These are phyloP conservation scores for Amphimallon solstitiale DNA, from an alignment of 2,888 invertebrate species.

Conservation along the genomic window DNA sequence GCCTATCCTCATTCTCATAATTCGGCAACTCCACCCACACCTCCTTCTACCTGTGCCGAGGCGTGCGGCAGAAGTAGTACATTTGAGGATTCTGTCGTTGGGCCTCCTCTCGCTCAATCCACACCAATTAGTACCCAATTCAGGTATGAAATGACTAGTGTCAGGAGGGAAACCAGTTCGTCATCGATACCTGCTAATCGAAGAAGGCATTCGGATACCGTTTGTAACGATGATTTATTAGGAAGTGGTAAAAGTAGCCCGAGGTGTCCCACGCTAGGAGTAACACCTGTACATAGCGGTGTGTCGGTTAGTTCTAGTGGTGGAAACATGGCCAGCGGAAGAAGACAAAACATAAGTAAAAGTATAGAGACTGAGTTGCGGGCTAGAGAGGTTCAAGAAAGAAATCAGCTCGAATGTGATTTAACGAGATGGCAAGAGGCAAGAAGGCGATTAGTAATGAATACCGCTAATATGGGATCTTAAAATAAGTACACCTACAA, in stretches of 20 bases:
- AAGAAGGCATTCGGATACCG: neutral
- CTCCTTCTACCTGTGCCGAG: too few relatives aligned
- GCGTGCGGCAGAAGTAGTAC: too few relatives aligned
- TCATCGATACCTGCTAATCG: neutral
- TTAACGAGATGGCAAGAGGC: constrained; percentile 40
- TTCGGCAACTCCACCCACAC: too few relatives aligned
- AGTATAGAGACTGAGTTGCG: constrained; percentile 32
- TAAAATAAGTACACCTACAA: neutral
- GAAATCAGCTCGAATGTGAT: constrained; percentile 32
- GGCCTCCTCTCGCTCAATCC: too few relatives aligned
- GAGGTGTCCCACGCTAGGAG: constrained; percentile 10
- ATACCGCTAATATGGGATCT: constrained; percentile 27
- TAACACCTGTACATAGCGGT: constrained; percentile 28
- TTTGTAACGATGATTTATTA: neutral
- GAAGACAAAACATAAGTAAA: constrained; percentile 7
- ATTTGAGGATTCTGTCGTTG: too few relatives aligned
- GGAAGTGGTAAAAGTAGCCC: neutral
- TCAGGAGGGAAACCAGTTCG: neutral
- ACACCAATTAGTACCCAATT: too few relatives aligned
- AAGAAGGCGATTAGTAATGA: constrained; percentile 36
- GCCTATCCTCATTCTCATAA: too few relatives aligned
- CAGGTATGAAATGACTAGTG: too few relatives aligned
- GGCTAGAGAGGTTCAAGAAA: constrained; percentile 37
- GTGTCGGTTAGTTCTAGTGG: constrained; percentile 5
- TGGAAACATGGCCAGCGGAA: neutral